Percentiles rank a stretch among this genome's conserved stretches.
Evolutionary conservation across 2,888 invertebrate species (phyloP).

Genomic region (Drosophila mimetica): DNA sequence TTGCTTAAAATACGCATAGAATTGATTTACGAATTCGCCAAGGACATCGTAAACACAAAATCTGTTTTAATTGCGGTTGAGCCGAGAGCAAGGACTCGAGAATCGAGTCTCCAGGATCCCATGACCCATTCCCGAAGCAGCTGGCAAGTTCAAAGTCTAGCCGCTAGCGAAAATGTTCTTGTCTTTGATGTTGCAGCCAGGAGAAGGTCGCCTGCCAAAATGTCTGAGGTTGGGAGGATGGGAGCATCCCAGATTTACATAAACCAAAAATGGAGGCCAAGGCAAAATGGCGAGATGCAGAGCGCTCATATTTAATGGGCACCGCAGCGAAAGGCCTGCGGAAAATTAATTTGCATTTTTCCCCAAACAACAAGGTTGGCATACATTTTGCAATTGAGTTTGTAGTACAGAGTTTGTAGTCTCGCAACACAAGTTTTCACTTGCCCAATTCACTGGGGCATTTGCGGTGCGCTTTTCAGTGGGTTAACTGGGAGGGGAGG

Average conservation of each 20-base stretch:
- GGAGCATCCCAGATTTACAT: conserved; percentile 57
- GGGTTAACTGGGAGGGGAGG: too few relatives aligned
- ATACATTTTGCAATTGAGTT: conserved; percentile 47
- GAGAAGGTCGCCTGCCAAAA: conserved; percentile 1
- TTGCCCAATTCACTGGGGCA: conserved; percentile 43
- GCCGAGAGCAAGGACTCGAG: conserved; percentile 53
- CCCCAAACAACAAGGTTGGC: conserved; percentile 30
- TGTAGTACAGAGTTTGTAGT: conserved; percentile 47
- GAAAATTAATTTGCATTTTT: conserved; percentile 58
- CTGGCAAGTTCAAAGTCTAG: conserved; percentile 69
- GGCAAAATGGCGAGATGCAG: conserved; percentile 18
- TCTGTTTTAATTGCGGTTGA: conserved; percentile 74
- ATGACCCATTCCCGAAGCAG: conserved; percentile 7
- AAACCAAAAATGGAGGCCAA: conserved; percentile 43
- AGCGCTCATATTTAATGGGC: conserved; percentile 50
- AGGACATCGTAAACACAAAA: conserved; percentile 74
- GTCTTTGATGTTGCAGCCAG: conserved; percentile 68
- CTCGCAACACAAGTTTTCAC: conserved; percentile 43
- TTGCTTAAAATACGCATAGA: conserved; percentile 70
- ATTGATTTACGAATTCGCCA: conserved; percentile 76
- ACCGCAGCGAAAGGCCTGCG: conserved; percentile 34
- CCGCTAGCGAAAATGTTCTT: conserved; percentile 57
- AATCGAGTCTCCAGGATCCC: neutral
- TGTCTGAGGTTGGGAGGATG: neutral
- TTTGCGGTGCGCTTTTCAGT: too few relatives aligned